Percentiles rank a stretch among this genome's conserved stretches.
Evolutionary conservation across 2,888 invertebrate genomes (phyloP).

Genomic region (Frankliniella intonsa): DNA sequence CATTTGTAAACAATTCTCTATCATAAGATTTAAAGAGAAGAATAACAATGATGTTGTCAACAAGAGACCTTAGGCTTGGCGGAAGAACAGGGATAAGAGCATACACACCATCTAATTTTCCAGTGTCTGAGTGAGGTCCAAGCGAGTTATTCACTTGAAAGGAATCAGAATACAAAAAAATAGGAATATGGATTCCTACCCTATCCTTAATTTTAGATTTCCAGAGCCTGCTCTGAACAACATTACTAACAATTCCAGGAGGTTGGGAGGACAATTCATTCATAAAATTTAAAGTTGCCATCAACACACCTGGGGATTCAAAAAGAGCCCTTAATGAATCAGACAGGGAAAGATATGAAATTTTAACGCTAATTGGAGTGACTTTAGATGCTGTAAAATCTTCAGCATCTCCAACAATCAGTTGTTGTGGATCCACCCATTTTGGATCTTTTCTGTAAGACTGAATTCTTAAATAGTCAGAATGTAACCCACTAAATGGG

Average conservation of each 20-base stretch:
- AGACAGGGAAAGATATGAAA: too few species aligned
- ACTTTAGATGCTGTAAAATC: neutral
- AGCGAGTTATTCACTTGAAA: neutral
- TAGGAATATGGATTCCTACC: too few species aligned
- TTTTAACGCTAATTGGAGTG: too few species aligned
- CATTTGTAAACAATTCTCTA: neutral
- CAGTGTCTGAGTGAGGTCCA: neutral
- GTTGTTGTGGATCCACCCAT: neutral
- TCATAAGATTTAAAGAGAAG: neutral
- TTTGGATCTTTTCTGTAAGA: neutral
- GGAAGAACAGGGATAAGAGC: neutral
- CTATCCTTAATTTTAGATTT: too few species aligned
- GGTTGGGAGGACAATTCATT: too few species aligned
- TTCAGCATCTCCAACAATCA: neutral
- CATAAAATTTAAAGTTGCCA: too few species aligned
- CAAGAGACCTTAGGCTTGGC: neutral
- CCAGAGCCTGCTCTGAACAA: too few species aligned
- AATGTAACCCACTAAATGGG: neutral
- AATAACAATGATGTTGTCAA: neutral
- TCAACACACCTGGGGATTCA: too few species aligned
- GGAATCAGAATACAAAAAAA: neutral
- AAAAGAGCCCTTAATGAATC: too few species aligned
- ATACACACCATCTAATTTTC: neutral
- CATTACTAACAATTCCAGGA: too few species aligned
- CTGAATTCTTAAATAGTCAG: neutral